Base-by-base conservation (phyloP, 2,888 invertebrate genomes). In the Scrobipalpa atriplicella region DNA sequence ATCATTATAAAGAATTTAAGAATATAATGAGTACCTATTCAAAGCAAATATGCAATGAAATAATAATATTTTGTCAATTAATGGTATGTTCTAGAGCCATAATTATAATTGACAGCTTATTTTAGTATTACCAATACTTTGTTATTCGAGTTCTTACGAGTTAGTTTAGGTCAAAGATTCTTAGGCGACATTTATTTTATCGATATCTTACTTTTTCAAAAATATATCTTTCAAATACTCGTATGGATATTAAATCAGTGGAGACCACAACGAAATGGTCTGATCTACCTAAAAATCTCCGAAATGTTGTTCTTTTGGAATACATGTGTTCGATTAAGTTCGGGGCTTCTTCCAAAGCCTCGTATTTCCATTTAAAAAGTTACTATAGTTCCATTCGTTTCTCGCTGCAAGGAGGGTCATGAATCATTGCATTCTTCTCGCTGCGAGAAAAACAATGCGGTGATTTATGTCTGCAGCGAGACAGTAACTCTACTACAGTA, bases 21-120 rank as follows among this genome's bases (percentile, higher is more conserved):
- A 66, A 74, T 73, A 71, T 66, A 71, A 72, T 70, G 75, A 77
- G 78, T 77, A 38, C 7, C 10, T 58, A 76, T 73, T 77, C 67
- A 60, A 68, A 71, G 51, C 62, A 67, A 66, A 62, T 54, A 65
- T 64, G 29, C 66, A 61, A 54, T 66, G 61, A 66, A 47, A 62
- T 19, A 60, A 66, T 66, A 36, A 8, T 60, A 16, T 8, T 38
- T 54, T 39, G n/a, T 60, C 60, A 60, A 39, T 38, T 18, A n/a
- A 58, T 58, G 58, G 58, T 6, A 56, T 56, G 11, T 56, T 61
- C 29, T 61, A 61, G 61, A 61, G 19, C 41, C 8, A 18, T 41
- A n/a, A n/a, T n/a, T n/a, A 16, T 61, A 61, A 61, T 61, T 61
- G 61, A 61, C 61, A 11, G 19, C 61, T 41, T 61, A 61, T 19